Conservation (phyloP, 2,113 vertebrate genomes). For the Dicentrarchus labrax region DNA sequence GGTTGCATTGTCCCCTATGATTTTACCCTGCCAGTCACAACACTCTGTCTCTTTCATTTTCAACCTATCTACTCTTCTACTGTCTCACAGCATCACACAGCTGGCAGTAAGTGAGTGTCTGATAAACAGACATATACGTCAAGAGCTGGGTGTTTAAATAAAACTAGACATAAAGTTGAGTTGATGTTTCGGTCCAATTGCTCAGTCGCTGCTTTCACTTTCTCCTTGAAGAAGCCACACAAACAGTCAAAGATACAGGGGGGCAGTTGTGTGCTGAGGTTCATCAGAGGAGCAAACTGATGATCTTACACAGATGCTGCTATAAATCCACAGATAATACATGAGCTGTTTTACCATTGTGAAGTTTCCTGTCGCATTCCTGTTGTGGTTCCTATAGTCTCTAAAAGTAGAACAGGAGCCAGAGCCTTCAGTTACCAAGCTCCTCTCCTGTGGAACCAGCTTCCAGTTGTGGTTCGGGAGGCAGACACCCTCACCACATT, state of each 20-base stretch:
- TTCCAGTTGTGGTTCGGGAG: no score
- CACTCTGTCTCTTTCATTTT: neutral
- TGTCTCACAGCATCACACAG: neutral
- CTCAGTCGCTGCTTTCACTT: neutral
- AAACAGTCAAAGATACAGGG: neutral
- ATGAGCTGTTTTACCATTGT: no score
- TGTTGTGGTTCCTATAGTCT: no score
- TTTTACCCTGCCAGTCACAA: neutral
- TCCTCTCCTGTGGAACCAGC: no score
- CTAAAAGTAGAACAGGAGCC: no score
- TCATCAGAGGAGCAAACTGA: neutral
- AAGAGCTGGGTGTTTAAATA: neutral
- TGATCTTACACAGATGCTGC: neutral
- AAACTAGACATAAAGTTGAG: slow-evolving; percentile 1
- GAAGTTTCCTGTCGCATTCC: no score
- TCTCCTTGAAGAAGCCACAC: neutral
- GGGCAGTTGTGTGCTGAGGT: neutral
- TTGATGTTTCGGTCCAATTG: slow-evolving; percentile 8
- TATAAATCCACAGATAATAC: no score
- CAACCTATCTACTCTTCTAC: no score
- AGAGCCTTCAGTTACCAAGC: no score
- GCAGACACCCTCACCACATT: no score
- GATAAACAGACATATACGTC: neutral
- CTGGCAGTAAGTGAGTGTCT: neutral
- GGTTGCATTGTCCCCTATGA: neutral